These are phyloP conservation scores for Trimorus sp. DNA, from an alignment of 2,888 invertebrate genomes.

Conservation along the genomic window DNA sequence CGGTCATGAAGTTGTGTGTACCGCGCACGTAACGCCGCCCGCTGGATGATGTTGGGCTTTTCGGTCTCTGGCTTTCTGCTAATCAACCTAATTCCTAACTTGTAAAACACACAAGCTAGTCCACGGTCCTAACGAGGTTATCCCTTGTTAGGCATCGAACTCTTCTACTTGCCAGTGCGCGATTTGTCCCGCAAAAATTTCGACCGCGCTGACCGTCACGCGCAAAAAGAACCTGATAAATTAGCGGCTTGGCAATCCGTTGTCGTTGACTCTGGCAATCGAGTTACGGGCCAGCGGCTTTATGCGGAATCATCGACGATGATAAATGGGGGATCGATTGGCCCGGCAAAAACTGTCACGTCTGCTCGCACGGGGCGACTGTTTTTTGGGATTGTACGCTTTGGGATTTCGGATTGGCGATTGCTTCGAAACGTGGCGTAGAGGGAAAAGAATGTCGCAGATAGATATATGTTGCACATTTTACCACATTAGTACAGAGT, in stretches of 20 bases:
- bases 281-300: too few species aligned
- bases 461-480: too few species aligned
- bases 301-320: too few species aligned
- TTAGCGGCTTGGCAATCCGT: slow-evolving; percentile 20
- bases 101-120: slow-evolving; percentile 81
- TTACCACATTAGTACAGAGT: too few species aligned
- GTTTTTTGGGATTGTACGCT: too few species aligned
- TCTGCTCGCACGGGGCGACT: too few species aligned
- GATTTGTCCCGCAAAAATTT: slow-evolving; percentile 52
- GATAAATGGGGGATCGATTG: too few species aligned
- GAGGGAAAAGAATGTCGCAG: too few species aligned
- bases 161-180: slow-evolving; percentile 70
- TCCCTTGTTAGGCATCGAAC: slow-evolving; percentile 81
- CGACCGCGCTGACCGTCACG: slow-evolving; percentile 13
- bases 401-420: too few species aligned
- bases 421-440: too few species aligned
- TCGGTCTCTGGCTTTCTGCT: slow-evolving; percentile 74
- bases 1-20: slow-evolving; percentile 52
- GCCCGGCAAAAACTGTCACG: too few species aligned
- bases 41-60: slow-evolving; percentile 63
- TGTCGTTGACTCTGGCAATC: slow-evolving; percentile 1
- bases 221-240: slow-evolving; percentile 48
- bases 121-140: slow-evolving; percentile 79
- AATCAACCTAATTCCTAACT: slow-evolving; percentile 82
- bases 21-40: slow-evolving; percentile 37